phyloP scores from a whole-genome alignment of 2,888 invertebrate species.

The Synanthedon myopaeformis region DNA sequence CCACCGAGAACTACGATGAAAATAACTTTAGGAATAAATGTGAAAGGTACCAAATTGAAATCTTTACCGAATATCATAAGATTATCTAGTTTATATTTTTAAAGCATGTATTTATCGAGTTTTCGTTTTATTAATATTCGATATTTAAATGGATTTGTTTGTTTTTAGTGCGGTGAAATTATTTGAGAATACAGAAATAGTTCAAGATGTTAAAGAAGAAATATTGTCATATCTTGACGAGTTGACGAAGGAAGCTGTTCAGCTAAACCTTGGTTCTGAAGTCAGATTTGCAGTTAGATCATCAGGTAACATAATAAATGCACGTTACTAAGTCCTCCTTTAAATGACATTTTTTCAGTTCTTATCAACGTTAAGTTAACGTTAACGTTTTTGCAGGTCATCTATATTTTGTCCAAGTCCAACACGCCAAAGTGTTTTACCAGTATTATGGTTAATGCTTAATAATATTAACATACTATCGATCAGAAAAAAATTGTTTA shows the following conservation, averaged over 20 bases:
- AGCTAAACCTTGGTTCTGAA: conserved; percentile 31
- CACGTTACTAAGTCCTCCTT: neutral
- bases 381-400: too few relatives aligned
- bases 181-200: conserved; percentile 45
- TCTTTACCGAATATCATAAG: neutral
- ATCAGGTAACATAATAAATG: conserved; percentile 31
- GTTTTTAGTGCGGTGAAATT: conserved; percentile 46
- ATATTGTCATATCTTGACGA: conserved; percentile 34
- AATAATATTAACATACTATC: too few relatives aligned
- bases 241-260: conserved; percentile 25
- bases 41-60: conserved; percentile 26
- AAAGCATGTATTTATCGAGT: too few relatives aligned
- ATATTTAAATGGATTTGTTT: neutral
- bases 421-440: too few relatives aligned
- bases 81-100: too few relatives aligned
- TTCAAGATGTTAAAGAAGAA: conserved; percentile 39
- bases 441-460: too few relatives aligned
- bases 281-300: conserved; percentile 76
- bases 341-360: too few relatives aligned
- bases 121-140: too few relatives aligned
- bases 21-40: conserved; percentile 64
- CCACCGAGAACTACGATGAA: conserved; percentile 59
- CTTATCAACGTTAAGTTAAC: too few relatives aligned
- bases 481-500: too few relatives aligned
- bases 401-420: too few relatives aligned